These are phyloP conservation scores for Lithosia quadra DNA, from an alignment of 2,888 invertebrate species.

Conservation along the genomic window DNA sequence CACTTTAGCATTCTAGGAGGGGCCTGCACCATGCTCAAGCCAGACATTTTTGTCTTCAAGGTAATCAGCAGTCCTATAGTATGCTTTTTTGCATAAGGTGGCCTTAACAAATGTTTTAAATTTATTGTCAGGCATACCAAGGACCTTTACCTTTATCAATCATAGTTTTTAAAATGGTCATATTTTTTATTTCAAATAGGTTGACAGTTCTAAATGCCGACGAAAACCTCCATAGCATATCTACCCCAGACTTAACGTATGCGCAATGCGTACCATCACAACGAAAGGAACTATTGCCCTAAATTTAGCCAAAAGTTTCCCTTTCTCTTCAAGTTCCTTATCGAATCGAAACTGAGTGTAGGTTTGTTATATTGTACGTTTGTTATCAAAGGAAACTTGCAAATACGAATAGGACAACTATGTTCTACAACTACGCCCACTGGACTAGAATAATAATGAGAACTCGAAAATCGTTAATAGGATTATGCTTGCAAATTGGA, in stretches of 20 bases:
- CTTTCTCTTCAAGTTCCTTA: slow-evolving; percentile 45
- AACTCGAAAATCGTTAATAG: slow-evolving; percentile 77
- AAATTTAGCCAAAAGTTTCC: slow-evolving; percentile 43
- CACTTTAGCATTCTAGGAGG: too few species aligned
- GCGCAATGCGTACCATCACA: slow-evolving; percentile 22
- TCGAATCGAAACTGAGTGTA: slow-evolving; percentile 40
- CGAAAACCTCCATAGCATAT: background rate
- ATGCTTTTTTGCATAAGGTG: too few species aligned
- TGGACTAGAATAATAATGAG: slow-evolving; percentile 66
- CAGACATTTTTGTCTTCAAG: too few species aligned
- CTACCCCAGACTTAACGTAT: background rate
- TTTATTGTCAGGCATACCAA: too few species aligned
- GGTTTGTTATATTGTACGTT: slow-evolving; percentile 22
- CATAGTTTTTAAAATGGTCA: background rate
- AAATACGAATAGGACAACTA: slow-evolving; percentile 31
- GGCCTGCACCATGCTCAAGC: too few species aligned
- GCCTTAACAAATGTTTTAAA: too few species aligned
- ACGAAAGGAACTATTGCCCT: slow-evolving; percentile 24
- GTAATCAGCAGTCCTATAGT: too few species aligned
- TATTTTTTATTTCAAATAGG: background rate
- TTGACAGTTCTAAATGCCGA: background rate
- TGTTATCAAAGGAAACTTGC: slow-evolving; percentile 45
- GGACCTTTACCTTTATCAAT: background rate
- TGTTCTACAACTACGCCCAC: slow-evolving; percentile 34
- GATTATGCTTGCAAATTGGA: slow-evolving; percentile 81